Base-by-base conservation (phyloP, 2,113 vertebrate species). In the Pithys albifrons region DNA sequence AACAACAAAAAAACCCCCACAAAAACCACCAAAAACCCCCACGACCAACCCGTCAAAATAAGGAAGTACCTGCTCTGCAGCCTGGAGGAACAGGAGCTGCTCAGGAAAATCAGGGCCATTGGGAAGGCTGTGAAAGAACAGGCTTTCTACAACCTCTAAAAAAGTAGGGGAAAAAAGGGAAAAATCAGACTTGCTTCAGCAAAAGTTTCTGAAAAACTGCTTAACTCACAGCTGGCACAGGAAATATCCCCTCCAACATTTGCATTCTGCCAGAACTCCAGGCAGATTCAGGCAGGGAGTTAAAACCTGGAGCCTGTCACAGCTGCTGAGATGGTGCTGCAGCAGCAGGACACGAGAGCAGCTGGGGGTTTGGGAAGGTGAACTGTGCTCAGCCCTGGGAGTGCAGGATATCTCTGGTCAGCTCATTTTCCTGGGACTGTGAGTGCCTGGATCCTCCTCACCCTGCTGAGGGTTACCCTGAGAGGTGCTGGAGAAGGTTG, bases 401-500 rank as follows among this genome's bases (percentile, higher is more conserved):
- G 58, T 2, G 0, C 46, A 18, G 2, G 1, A 13, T 59, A 22
- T 16, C 49, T 72, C 35, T 51, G 39, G 12, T 31, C 11, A 11
- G 3, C 6, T 37, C 3, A n/a, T 75, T 91, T 41, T 33, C 39
- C 41, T 12, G 31, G 67, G 76, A n/a, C 19, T 20, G 31, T 28
- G 48, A 86, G 49, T 0, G 0, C 24, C 14, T 84, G 6, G 15
- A 33, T 66, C 23, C 46, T 79, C 0, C 0, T 33, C 16, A 41
- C 41, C 41, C 41, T 41, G 41, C 41, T 41, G 41, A 41, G 41
- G 41, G 41, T 41, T 41, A 41, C 41, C 41, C 41, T 41, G 41
- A 41, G 41, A 41, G 13, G 41, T 41, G 41, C 41, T 41, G 41
- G 41, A 41, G 41, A 41, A 41, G 41, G 41, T 41, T 41, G 41